Evolutionary conservation across 2,113 vertebrate species (phyloP), one percentile per base, ranked within the genome.

Genomic region (Cyprinodon brontotheroides): DNA sequence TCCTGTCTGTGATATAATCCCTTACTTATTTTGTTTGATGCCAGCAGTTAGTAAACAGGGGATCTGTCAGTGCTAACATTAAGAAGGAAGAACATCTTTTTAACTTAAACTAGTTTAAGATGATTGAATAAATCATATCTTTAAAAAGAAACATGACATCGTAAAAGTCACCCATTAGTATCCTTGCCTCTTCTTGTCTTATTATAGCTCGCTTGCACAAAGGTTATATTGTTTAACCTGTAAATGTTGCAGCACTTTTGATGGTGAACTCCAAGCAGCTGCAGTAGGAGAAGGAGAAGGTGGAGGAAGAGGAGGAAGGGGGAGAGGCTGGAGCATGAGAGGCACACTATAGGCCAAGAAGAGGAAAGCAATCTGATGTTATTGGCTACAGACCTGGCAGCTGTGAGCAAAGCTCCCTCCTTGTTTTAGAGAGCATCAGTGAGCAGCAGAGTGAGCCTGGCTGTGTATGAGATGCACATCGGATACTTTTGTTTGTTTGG

Each of bases 361-460:
- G 83, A 78, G 80, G 92, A 83, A 82, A 87, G 68, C 81, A 86
- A 80, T 82, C 17, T 57, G 47, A 65, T 66, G 6, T 71, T 88
- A 94, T 93, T 92, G 92, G 94, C 75, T 87, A 65, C 66, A 77
- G 74, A 78, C 82, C 80, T 89, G 82, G 67, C 86, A 91, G 90
- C 90, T 86, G 77, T 41, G 81, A 74, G 74, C 84, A 76, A 85
- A 88, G 86, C 87, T 87, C 88, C 91, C 91, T 92, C 89, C 87
- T 91, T 88, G 81, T 89, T 89, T 84, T 86, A 90, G 83, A 83
- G 79, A 92, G 91, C 83, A 91, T 91, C 86, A 88, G 84, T 77
- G 45, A 87, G 87, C 80, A 74, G 84, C 79, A 74, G 91, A 86
- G 88, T 75, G 84, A 86, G 86, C 80, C 79, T 89, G 68, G 86